These are phyloP conservation scores for Machaerirhynchus nigripectus DNA, from an alignment of 2,113 vertebrate species.

Conservation along the genomic window DNA sequence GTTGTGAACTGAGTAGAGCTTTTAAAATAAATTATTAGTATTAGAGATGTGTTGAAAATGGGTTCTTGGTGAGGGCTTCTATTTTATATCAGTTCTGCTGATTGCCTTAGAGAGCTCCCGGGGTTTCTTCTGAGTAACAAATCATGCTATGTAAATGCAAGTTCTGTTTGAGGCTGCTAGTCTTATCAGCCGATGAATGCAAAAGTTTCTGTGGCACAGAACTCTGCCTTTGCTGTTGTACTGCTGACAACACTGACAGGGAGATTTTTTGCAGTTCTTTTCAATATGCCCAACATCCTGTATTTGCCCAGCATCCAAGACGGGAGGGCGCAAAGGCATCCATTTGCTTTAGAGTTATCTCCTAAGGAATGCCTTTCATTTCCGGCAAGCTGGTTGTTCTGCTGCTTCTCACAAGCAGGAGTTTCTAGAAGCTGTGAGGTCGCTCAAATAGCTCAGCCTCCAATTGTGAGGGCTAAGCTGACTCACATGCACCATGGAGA, in stretches of 20 bases:
- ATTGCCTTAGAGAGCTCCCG: background rate
- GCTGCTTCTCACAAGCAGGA: background rate
- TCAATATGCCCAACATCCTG: background rate
- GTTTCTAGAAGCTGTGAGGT: background rate
- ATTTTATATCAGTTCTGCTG: background rate
- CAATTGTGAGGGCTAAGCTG: background rate
- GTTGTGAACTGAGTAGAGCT: background rate
- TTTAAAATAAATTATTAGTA: background rate
- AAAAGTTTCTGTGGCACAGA: background rate
- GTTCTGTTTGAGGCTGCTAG: background rate
- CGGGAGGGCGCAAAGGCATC: accelerated
- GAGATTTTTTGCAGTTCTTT: background rate
- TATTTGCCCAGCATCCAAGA: background rate
- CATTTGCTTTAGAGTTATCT: background rate
- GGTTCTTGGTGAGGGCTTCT: background rate
- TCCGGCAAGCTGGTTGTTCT: background rate
- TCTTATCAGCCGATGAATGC: background rate
- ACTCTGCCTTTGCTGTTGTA: background rate
- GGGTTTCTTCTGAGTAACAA: background rate
- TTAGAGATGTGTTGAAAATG: background rate
- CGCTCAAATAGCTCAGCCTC: background rate
- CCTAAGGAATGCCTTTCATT: background rate
- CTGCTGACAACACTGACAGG: background rate
- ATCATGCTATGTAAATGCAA: background rate
- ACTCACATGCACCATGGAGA: accelerated